Base-by-base conservation (phyloP, 2,113 vertebrate species). In the Scophthalmus maximus region DNA sequence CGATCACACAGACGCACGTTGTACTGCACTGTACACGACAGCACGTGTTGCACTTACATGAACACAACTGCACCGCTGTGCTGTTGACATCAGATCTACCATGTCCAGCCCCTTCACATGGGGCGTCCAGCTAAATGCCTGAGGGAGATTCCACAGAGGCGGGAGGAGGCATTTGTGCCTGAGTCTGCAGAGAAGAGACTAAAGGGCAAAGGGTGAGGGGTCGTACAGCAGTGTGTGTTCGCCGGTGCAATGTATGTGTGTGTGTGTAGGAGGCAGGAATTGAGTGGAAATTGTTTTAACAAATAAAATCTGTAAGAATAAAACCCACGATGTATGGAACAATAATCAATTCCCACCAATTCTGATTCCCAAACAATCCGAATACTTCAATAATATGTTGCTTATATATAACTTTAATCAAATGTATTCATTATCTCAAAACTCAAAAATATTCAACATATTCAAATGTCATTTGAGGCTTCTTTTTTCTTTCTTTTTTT, bases 91-190 rank as follows among this genome's bases (percentile, higher is more conserved):
- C 53, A 40, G 70, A 62, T 64, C 59, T 23, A 62, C 15, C 18
- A 25, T 36, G 47, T 3, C 63, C 46, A 26, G n/a, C 22, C 25
- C 9, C 42, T 14, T 65, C 64, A 62, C 32, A 25, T 36, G n/a
- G n/a, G 60, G 25, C 4, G 73, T 60, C 46, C 4, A 9, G 53
- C 15, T 46, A 26, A 49, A 64, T 59, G 53, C 66, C 69, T 36
- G 51, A 38, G 18, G 58, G 30, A 52, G 79, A 83, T 71, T 79
- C 53, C 56, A 14, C 38, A 47, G 67, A 8, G 29, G 59, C 57
- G 70, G 32, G 64, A 14, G 62, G 67, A 30, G 22, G 4, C 38
- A 50, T 74, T 70, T 82, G 61, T 57, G 66, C 55, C 40, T 63
- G 47, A 58, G 42, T 59, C 51, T 56, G 49, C 56, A 72, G 27